phyloP scores from a whole-genome alignment of 2,113 vertebrate genomes.

The Barnardius zonarius region DNA sequence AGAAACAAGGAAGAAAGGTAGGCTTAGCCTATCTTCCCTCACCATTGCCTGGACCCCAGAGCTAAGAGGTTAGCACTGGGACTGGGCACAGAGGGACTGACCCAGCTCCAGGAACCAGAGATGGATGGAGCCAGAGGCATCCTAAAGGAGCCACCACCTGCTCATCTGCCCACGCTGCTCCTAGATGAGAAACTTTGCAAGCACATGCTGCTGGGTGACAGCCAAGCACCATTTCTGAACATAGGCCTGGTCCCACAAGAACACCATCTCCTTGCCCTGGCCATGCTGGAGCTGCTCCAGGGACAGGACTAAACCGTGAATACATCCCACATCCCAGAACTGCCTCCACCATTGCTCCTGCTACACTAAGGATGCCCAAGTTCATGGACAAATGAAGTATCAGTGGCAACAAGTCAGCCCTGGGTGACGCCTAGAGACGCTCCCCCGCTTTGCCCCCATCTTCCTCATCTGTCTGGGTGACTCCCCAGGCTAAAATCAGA shows the following conservation, averaged over 20 bases:
- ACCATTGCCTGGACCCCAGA: background rate
- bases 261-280: background rate
- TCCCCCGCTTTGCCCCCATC: background rate
- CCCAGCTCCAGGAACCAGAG: background rate
- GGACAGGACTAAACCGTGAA: background rate
- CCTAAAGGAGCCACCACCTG: background rate
- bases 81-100: background rate
- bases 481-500: background rate
- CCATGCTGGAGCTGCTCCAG: background rate
- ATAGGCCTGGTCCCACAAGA: background rate
- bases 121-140: background rate
- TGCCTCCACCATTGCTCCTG: background rate
- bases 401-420: background rate
- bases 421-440: background rate
- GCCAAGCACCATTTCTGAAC: background rate
- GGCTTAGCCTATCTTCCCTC: background rate
- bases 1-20: background rate
- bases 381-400: background rate
- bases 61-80: background rate
- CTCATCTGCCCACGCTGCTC: background rate
- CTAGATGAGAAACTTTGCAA: background rate
- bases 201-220: background rate
- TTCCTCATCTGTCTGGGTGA: background rate
- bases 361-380: background rate
- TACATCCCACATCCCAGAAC: background rate